These are phyloP conservation scores for Epizoanthus illoricatus DNA, from an alignment of 92 coral and sea anemone species.

Conservation along the genomic window DNA sequence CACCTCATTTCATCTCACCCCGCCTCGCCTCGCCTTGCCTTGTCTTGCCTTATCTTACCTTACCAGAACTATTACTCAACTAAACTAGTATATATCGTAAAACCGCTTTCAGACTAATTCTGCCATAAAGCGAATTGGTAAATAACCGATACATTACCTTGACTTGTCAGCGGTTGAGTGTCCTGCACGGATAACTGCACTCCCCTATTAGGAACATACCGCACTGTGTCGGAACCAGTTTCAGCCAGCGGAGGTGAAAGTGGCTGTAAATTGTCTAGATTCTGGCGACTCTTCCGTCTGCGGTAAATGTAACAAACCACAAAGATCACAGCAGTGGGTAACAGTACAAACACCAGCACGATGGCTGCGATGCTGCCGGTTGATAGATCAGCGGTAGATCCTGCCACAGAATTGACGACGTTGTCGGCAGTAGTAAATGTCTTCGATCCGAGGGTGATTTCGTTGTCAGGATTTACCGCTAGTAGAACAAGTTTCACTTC, in stretches of 20 bases:
- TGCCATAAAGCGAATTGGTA: too few relatives aligned
- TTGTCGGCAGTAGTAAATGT: not conserved
- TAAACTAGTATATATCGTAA: too few relatives aligned
- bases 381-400: conserved; percentile 1
- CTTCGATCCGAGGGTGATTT: conserved; percentile 14
- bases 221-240: not conserved
- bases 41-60: too few relatives aligned
- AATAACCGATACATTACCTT: conserved; percentile 4
- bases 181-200: not conserved
- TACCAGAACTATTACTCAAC: too few relatives aligned
- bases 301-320: not conserved
- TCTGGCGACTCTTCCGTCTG: not conserved
- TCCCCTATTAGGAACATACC: not conserved
- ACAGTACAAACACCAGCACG: not conserved
- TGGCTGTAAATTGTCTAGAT: not conserved
- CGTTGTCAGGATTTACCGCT: not conserved
- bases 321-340: not conserved
- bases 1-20: too few relatives aligned
- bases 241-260: not conserved
- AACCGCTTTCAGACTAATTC: too few relatives aligned
- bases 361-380: not conserved
- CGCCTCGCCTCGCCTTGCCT: too few relatives aligned
- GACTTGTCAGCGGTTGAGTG: not conserved
- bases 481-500: conserved; percentile 12
- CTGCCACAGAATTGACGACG: not conserved